phyloP scores from a whole-genome alignment of 2,113 vertebrate genomes.

The Pampusana beccarii region DNA sequence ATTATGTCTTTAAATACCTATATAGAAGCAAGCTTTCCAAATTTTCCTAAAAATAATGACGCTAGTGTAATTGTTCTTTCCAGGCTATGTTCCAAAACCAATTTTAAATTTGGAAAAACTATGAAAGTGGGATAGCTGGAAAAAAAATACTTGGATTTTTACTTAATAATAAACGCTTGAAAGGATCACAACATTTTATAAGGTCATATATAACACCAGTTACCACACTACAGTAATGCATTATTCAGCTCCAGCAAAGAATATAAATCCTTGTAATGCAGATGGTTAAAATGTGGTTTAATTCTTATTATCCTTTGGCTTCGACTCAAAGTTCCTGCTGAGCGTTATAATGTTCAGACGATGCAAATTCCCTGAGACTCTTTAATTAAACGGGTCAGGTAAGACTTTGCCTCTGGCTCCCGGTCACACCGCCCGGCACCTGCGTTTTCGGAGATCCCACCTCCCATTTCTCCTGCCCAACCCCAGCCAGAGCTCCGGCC shows the following conservation, averaged over 20 bases:
- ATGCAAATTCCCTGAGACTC: neutral
- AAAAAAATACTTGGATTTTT: neutral
- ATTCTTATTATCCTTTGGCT: slow-evolving; percentile 43
- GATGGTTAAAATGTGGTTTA: slow-evolving; percentile 29
- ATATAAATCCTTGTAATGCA: slow-evolving; percentile 44
- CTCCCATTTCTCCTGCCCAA: neutral
- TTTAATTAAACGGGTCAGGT: neutral
- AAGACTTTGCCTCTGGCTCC: neutral
- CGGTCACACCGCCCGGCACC: neutral
- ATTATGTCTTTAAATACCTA: neutral
- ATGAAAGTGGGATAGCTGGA: neutral
- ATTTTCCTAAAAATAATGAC: slow-evolving; percentile 19
- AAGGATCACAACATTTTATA: slow-evolving; percentile 42
- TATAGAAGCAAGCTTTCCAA: slow-evolving; percentile 1
- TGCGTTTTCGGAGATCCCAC: neutral
- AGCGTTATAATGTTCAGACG: neutral
- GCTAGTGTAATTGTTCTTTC: neutral
- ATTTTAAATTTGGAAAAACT: neutral
- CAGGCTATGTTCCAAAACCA: neutral
- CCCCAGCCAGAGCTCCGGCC: neutral
- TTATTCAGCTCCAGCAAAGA: slow-evolving; percentile 32
- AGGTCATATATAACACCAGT: slow-evolving; percentile 22
- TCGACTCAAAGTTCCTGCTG: neutral
- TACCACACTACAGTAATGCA: slow-evolving; percentile 22
- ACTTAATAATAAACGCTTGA: neutral